Evolutionary conservation across 2,113 vertebrate species (phyloP).

Genomic region (Antennarius striatus): DNA sequence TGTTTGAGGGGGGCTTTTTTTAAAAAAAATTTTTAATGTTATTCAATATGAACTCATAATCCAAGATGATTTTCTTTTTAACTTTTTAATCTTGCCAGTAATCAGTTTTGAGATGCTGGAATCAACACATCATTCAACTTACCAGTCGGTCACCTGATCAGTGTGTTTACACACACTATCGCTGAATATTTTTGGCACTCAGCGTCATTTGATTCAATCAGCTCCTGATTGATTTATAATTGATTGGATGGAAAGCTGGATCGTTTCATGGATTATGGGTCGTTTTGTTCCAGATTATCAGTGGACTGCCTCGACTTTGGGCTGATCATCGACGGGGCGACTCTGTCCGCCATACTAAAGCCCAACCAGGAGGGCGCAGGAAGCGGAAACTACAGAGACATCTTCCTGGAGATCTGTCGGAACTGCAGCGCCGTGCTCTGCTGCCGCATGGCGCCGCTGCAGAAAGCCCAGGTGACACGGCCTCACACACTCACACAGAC

Average conservation of each 20-base stretch:
- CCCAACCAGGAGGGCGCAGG: conserved; percentile 82
- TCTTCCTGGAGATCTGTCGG: conserved; percentile 94
- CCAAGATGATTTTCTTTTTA: too few species aligned
- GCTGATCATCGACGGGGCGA: conserved; percentile 95
- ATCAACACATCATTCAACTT: too few species aligned
- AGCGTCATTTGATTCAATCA: too few species aligned
- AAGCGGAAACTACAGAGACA: conserved; percentile 88
- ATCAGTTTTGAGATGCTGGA: too few species aligned
- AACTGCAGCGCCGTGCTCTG: conserved; percentile 96
- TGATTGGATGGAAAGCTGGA: neutral
- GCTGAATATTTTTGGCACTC: too few species aligned
- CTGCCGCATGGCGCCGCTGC: conserved; percentile 97
- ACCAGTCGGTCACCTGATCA: too few species aligned
- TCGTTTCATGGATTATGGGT: too few species aligned
- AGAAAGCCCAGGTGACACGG: conserved; percentile 92
- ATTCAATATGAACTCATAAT: too few species aligned
- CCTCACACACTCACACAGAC: neutral
- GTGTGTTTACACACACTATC: too few species aligned
- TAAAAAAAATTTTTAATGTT: too few species aligned
- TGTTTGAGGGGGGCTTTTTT: too few species aligned
- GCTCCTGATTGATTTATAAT: neutral
- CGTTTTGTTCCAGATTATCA: conserved; percentile 84
- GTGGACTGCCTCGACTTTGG: conserved; percentile 92
- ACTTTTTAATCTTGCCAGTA: too few species aligned
- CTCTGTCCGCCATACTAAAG: conserved; percentile 91